Base-by-base conservation (phyloP, 2,113 vertebrate species). In the Rhinolophus ferrumequinum region DNA sequence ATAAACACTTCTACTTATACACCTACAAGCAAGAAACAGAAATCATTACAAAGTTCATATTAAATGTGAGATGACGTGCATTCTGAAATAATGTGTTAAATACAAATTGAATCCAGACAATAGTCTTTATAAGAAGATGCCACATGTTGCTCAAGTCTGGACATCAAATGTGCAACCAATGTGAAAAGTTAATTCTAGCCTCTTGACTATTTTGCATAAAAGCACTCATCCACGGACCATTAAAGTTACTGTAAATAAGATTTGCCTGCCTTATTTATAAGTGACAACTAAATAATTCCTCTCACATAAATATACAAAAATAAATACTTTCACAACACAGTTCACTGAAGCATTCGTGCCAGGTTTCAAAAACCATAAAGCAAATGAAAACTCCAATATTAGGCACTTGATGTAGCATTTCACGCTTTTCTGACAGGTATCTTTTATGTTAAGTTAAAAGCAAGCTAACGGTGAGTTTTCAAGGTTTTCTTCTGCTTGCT, bases 161-260 rank as follows among this genome's bases (percentile, higher is more conserved):
- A 98, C 98, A 98, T 98, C 98, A 98, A 98, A 98, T 98, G 98
- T 98, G 98, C 98, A 99, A 95, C 97, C 98, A 98, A 98, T 22
- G 95, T 98, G 98, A 98, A 99, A 98, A 98, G 98, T 97, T 99
- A 99, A 99, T 99, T 99, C 98, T 98, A 98, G 97, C 98, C 97
- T 98, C 97, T 95, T 52, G 54, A 97, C 95, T 97, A 93, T 97
- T 98, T 98, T 99, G 98, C 98, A 99, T 99, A 98, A 98, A 99
- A 98, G 98, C 98, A 98, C 98, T 98, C 98, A 98, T 97, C 98
- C 97, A 98, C 97, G 95, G 98, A 93, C 98, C 98, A 98, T 99
- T 99, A 99, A 98, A 98, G 98, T 98, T 97, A 98, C 96, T 98
- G 97, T 97, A 99, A 99, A 97, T 98, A 98, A 98, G 97, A 97